Evolutionary conservation across 2,888 invertebrate species (phyloP).

Genomic region (Chrysodeixis includens): DNA sequence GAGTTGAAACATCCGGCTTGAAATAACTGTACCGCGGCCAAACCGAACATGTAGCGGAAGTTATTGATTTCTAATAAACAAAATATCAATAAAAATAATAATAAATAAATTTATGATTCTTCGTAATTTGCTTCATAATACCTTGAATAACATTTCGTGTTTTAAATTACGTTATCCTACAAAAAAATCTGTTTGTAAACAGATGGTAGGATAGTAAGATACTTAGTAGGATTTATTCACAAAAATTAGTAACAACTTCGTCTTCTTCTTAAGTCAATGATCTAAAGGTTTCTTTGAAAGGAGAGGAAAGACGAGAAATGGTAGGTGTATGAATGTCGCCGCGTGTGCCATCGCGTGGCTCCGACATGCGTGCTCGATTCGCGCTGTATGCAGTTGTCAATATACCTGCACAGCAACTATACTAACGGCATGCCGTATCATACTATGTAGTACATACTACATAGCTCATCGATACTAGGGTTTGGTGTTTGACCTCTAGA

Average conservation of each 20-base stretch:
- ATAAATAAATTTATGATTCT: conserved; percentile 5
- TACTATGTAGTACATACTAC: not conserved
- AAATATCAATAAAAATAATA: conserved; percentile 7
- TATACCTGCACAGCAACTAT: conserved; percentile 29
- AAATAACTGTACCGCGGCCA: conserved; percentile 49
- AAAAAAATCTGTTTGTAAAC: conserved; percentile 12
- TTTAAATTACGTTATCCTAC: conserved; percentile 11
- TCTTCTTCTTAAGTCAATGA: conserved; percentile 12
- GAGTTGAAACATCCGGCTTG: conserved; percentile 63
- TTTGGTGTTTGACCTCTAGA: not conserved
- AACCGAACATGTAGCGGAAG: conserved; percentile 35
- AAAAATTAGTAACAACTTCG: not conserved
- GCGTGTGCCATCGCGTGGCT: conserved; percentile 44
- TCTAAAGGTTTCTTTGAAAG: conserved; percentile 41
- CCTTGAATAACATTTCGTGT: conserved; percentile 8
- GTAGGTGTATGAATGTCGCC: conserved; percentile 52
- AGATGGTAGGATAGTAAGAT: not conserved
- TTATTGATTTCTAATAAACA: conserved; percentile 49
- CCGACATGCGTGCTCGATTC: conserved; percentile 32
- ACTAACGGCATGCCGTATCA: conserved; percentile 16
- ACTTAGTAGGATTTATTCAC: too few species aligned
- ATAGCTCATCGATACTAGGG: not conserved
- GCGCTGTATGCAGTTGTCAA: conserved; percentile 38
- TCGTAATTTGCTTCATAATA: not conserved
- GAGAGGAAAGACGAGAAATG: conserved; percentile 55